Conservation (phyloP, 2,888 invertebrate species). For the Parnassius orleans region DNA sequence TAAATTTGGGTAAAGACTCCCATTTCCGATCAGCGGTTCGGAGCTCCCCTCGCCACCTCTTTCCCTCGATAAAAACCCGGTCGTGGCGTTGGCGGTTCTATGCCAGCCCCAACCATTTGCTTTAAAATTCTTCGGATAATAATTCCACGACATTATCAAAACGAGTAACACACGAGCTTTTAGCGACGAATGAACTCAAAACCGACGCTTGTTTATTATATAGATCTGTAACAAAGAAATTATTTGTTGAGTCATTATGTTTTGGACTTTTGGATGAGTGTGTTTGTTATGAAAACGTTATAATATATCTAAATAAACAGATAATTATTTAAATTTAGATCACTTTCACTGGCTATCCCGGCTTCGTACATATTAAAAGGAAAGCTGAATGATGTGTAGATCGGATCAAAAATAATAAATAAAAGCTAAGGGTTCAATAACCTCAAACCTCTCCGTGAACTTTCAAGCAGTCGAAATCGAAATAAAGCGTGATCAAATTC, state of each 20-base stretch:
- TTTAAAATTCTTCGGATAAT: constrained; percentile 72
- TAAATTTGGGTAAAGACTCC: constrained; percentile 61
- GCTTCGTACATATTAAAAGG: too few relatives aligned
- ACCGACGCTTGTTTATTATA: constrained; percentile 38
- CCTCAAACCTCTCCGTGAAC: too few relatives aligned
- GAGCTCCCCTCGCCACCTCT: constrained; percentile 51
- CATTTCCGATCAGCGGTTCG: constrained; percentile 54
- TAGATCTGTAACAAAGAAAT: constrained; percentile 40
- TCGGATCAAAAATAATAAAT: too few relatives aligned
- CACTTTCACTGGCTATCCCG: too few relatives aligned
- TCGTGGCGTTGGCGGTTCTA: constrained; percentile 50
- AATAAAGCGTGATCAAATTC: too few relatives aligned
- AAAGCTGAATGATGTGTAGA: too few relatives aligned
- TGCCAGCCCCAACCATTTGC: constrained; percentile 78
- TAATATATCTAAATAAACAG: too few relatives aligned
- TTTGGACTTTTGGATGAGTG: neutral
- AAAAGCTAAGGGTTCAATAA: too few relatives aligned
- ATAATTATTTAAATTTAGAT: too few relatives aligned
- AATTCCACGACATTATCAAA: constrained; percentile 42
- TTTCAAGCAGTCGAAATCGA: too few relatives aligned
- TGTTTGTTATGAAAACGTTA: too few relatives aligned
- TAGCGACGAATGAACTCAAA: constrained; percentile 30
- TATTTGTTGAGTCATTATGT: constrained; percentile 1
- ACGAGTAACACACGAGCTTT: neutral
- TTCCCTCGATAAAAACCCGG: constrained; percentile 62